A percentile compares a stretch with the other conserved stretches of the same genome.
These are phyloP conservation scores for Lepidochrysops patricia DNA, from an alignment of 2,888 invertebrate species.

Conservation along the genomic window DNA sequence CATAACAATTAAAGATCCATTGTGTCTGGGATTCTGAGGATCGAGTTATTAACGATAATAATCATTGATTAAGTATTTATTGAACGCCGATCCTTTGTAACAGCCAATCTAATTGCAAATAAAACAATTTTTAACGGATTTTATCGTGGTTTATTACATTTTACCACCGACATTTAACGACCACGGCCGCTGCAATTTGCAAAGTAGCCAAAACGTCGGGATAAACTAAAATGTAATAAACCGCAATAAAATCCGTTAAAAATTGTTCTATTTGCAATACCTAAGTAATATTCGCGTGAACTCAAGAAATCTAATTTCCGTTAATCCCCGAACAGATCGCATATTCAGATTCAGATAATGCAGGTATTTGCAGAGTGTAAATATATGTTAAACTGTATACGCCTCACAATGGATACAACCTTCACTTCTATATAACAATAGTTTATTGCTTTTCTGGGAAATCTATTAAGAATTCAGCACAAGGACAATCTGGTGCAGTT, in stretches of 20 bases:
- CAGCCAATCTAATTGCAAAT: neutral
- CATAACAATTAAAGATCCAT: no score
- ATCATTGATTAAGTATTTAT: neutral
- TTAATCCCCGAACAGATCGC: neutral
- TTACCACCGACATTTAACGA: no score
- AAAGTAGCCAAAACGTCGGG: no score
- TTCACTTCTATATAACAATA: slow-evolving; percentile 25
- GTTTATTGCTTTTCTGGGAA: slow-evolving; percentile 52
- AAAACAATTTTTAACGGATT: no score
- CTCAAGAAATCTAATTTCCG: slow-evolving; percentile 2
- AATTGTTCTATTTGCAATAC: no score
- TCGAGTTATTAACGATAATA: neutral
- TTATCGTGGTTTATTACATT: no score
- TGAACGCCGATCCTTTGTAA: neutral
- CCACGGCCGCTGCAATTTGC: no score
- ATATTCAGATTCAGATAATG: neutral
- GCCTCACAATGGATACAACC: slow-evolving; percentile 26
- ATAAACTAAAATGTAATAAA: no score
- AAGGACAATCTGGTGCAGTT: slow-evolving; percentile 56
- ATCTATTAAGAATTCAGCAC: slow-evolving; percentile 53
- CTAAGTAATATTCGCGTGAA: no score
- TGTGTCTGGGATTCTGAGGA: no score
- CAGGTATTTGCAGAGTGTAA: slow-evolving; percentile 9
- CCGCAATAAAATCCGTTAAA: no score
- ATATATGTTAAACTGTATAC: slow-evolving; percentile 15